Percentiles rank a stretch among this genome's conserved stretches.
Evolutionary conservation across 2,113 vertebrate genomes (phyloP).

Genomic region (Aspidoscelis tigris): DNA sequence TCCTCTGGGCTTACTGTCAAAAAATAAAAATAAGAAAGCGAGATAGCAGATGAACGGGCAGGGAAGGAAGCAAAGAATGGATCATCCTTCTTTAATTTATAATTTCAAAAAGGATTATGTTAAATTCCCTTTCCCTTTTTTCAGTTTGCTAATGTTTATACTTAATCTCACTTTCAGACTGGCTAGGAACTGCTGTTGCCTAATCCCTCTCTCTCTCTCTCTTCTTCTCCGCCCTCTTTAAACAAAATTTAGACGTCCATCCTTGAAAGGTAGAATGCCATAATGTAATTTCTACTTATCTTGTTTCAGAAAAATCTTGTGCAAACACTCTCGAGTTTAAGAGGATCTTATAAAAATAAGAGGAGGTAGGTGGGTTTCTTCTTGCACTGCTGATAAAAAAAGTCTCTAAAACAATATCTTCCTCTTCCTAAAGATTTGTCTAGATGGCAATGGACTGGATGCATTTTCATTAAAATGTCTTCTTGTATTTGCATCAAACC

Average conservation of each 20-base stretch:
- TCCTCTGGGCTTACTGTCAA: slow-evolving; percentile 51
- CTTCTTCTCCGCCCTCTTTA: not conserved
- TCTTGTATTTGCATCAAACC: not conserved
- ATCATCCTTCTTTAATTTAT: slow-evolving; percentile 30
- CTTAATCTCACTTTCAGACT: slow-evolving; percentile 51
- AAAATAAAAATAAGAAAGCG: slow-evolving; percentile 46
- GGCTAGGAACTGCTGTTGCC: slow-evolving; percentile 23
- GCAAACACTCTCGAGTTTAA: not conserved
- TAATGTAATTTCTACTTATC: not conserved
- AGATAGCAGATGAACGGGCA: slow-evolving; percentile 12
- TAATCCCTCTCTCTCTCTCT: slow-evolving; percentile 26
- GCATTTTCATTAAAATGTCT: not conserved
- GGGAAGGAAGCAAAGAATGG: not conserved
- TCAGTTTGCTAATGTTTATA: slow-evolving; percentile 39
- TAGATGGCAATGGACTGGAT: not conserved
- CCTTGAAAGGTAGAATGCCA: slow-evolving; percentile 17
- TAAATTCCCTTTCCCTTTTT: slow-evolving; percentile 32
- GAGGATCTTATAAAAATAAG: not conserved
- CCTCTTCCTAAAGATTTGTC: not conserved
- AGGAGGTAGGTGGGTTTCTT: not conserved
- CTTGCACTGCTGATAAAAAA: not conserved
- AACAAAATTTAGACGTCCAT: not conserved
- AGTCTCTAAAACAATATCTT: not conserved
- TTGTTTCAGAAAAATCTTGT: slow-evolving; percentile 7
- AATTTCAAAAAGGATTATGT: slow-evolving; percentile 57